These are phyloP conservation scores for Mercenaria mercenaria DNA, from an alignment of 1,140 invertebrate genomes.

Conservation along the genomic window DNA sequence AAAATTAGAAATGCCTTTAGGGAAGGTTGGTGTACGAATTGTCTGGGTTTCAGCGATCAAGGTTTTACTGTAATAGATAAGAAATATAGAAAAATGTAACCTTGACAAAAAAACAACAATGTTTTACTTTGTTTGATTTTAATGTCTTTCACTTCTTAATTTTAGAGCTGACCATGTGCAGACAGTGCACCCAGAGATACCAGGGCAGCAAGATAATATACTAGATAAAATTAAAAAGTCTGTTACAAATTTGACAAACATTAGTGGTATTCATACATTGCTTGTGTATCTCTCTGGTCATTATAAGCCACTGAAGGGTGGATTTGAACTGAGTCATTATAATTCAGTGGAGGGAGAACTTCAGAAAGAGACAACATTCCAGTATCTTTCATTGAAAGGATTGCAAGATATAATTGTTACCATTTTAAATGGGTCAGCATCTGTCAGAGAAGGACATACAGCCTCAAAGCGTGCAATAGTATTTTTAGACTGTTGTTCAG, in stretches of 20 bases:
- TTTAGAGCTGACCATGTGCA: not conserved
- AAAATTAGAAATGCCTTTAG: too few species aligned
- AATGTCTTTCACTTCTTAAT: not conserved
- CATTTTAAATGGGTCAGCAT: too few species aligned
- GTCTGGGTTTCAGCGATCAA: too few species aligned
- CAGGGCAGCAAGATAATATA: not conserved
- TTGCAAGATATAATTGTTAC: too few species aligned
- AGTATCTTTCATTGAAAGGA: too few species aligned
- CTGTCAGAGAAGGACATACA: not conserved
- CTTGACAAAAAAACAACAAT: too few species aligned
- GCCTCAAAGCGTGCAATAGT: not conserved
- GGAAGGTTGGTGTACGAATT: too few species aligned
- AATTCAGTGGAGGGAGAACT: not conserved
- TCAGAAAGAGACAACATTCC: not conserved
- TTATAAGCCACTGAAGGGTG: not conserved
- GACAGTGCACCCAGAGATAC: not conserved
- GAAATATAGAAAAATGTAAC: too few species aligned
- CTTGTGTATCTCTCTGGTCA: not conserved
- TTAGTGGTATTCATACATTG: not conserved
- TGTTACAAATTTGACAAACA: not conserved
- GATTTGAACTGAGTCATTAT: not conserved
- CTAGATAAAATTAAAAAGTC: not conserved
- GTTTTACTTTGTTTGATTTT: too few species aligned
- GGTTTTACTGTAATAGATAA: too few species aligned
- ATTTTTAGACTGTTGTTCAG: not conserved